Conservation (phyloP, 2,888 invertebrate genomes). For the Philaethria dido region DNA sequence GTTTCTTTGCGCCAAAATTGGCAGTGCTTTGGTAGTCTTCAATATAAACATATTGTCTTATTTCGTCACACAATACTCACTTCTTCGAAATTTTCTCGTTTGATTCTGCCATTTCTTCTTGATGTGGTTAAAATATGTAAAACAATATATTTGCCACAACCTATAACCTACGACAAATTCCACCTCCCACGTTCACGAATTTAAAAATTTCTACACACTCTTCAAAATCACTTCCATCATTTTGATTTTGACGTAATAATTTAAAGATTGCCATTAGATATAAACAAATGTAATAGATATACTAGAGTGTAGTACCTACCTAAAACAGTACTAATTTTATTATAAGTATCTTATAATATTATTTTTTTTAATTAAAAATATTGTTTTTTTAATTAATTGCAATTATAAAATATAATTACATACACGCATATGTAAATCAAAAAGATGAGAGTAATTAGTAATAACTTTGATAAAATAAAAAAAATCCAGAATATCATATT, state of each 20-base stretch:
- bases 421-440: too few relatives aligned
- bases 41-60: conserved; percentile 56
- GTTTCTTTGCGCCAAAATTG: conserved; percentile 52
- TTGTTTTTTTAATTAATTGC: too few relatives aligned
- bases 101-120: conserved; percentile 81
- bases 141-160: neutral
- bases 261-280: neutral
- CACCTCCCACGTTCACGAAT: conserved; percentile 2
- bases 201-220: neutral
- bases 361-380: too few relatives aligned
- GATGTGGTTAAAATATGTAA: conserved; percentile 6
- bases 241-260: neutral
- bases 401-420: too few relatives aligned
- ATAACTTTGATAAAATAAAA: neutral
- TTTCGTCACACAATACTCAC: conserved; percentile 79
- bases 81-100: conserved; percentile 87
- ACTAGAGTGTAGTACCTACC: neutral
- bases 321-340: too few relatives aligned
- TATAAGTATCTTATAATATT: too few relatives aligned
- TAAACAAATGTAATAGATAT: neutral
- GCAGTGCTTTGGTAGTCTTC: conserved; percentile 53
- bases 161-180: conserved; percentile 8
- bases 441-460: too few relatives aligned
- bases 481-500: neutral
- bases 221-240: neutral